Base-by-base conservation (phyloP, 2,113 vertebrate species). In the Cathartes aura region DNA sequence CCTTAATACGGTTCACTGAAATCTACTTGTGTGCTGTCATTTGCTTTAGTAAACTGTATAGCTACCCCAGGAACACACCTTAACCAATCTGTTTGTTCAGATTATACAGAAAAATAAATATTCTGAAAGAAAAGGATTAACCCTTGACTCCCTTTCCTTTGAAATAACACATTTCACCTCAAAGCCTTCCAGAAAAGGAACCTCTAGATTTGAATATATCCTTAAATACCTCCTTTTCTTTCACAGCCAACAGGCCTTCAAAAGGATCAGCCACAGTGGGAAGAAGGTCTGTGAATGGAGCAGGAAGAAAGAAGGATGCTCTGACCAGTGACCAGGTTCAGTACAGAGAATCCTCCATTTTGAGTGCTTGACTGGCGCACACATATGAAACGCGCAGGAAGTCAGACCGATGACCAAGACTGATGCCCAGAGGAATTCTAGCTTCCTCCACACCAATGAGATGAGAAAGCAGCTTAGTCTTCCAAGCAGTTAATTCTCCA, bases 381-480 rank as follows among this genome's bases (percentile, higher is more conserved):
- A 50, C 15, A n/a, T 8, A 64, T 0, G 1, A 56, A 90, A 87
- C 3, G 0, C 0, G 30, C 23, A 68, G 45, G 27, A 42, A 68
- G 68, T 52, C 73, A 84, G 59, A 80, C 3, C 0, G 5, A 22
- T 56, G 30, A 34, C 53, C 13, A 36, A n/a, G 55, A 70, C 4
- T 63, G 68, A 38, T 52, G 48, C 34, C 20, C 34, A 76, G 30
- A 73, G 45, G 43, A 76, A 91, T 68, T 91, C 47, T 36, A 42
- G 26, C 18, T 74, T 75, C 50, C 75, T 79, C 38, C 6, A 15
- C 2, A 6, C 16, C 38, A 53, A 9, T 11, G 13, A 93, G 55
- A 70, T 64, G 47, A 67, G 40, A 80, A 80, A 80, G 58, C 62
- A 82, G 32, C 43, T 94, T 36, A 67, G n/a, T 45, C 30, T 80